A percentile compares a stretch with the other conserved stretches of the same genome.
Evolutionary conservation across 1,140 invertebrate species (phyloP).

Genomic region (Plectrocnemia conspersa): DNA sequence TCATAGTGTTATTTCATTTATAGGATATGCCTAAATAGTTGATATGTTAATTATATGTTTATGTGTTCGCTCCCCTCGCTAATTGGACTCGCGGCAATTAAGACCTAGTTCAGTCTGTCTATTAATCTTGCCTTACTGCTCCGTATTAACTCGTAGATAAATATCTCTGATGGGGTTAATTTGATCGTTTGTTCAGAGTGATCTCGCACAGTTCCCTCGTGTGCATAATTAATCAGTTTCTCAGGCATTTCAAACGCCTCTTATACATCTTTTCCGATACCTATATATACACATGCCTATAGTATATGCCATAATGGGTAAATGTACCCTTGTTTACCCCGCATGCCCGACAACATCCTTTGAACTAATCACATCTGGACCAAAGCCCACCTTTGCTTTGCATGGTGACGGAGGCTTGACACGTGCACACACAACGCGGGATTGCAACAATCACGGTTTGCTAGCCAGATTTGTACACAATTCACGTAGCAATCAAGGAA

Average conservation of each 20-base stretch:
- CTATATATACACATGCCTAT: not conserved
- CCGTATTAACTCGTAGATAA: not conserved
- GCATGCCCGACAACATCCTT: conserved; percentile 21
- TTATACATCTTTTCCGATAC: not conserved
- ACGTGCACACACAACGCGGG: no score
- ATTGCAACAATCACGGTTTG: no score
- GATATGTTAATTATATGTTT: no score
- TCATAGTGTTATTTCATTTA: no score
- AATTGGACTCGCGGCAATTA: not conserved
- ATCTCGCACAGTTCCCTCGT: not conserved
- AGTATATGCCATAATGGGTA: not conserved
- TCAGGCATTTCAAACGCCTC: not conserved
- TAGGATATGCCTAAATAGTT: no score
- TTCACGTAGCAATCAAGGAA: no score
- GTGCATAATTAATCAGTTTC: not conserved
- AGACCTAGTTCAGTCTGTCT: not conserved
- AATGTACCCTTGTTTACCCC: conserved; percentile 4
- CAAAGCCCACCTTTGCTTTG: conserved; percentile 30
- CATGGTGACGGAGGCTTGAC: conserved; percentile 24
- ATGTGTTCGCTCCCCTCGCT: not conserved
- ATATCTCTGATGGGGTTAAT: not conserved
- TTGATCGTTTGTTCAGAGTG: conserved; percentile 6
- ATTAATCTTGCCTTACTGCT: conserved; percentile 2
- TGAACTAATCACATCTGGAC: conserved; percentile 30
- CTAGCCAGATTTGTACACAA: no score